A percentile compares a stretch with the other conserved stretches of the same genome.
phyloP scores from a whole-genome alignment of 2,797 vertebrate species.

The Stomatorhinus walkeri region DNA sequence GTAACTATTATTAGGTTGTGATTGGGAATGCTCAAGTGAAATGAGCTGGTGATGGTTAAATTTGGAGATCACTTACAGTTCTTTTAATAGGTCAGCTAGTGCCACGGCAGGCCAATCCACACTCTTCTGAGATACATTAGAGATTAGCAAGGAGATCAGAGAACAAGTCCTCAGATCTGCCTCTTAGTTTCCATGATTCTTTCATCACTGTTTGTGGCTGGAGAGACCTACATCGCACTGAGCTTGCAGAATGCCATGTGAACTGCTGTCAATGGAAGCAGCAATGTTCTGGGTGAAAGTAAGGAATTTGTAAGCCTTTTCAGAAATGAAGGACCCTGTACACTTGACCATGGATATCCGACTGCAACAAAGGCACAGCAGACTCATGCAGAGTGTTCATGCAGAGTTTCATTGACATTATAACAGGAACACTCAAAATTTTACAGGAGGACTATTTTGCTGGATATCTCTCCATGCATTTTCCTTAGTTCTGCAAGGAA shows the following conservation, averaged over 20 bases:
- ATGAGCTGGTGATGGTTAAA: background rate
- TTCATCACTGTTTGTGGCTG: background rate
- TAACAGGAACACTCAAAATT: background rate
- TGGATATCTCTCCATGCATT: background rate
- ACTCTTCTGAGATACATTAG: background rate
- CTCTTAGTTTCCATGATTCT: background rate
- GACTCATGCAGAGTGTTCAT: background rate
- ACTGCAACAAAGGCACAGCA: background rate
- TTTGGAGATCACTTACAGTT: slow-evolving; percentile 8
- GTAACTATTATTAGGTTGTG: background rate
- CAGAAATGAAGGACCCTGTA: background rate
- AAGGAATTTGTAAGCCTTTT: background rate
- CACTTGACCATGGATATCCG: background rate
- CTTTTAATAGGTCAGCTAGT: slow-evolving; percentile 5
- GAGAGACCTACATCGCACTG: background rate
- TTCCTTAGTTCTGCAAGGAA: background rate
- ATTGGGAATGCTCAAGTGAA: background rate
- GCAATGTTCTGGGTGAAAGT: background rate
- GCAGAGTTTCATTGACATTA: background rate
- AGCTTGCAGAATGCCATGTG: background rate
- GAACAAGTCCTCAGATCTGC: background rate
- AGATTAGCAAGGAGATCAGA: slow-evolving; percentile 15
- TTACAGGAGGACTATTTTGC: background rate
- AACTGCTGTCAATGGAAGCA: background rate
- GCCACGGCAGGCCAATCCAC: slow-evolving; percentile 12